Conservation (phyloP, 2,888 invertebrate species). For the Carcina quercana region DNA sequence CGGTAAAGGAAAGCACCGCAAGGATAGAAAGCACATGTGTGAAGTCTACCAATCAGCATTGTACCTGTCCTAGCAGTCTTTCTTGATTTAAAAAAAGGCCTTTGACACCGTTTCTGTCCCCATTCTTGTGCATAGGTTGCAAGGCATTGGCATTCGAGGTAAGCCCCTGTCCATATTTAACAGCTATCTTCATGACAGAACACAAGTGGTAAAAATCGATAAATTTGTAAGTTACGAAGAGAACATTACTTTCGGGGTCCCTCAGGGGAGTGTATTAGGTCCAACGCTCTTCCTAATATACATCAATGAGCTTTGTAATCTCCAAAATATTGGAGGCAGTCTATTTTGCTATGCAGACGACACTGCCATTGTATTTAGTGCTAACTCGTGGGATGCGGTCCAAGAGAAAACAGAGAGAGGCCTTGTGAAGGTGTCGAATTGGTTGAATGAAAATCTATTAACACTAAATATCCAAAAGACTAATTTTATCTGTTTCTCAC, state of each 20-base stretch:
- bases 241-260: background rate
- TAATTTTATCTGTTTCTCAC: constrained; percentile 1
- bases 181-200: background rate
- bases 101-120: too few species aligned
- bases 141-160: constrained; percentile 1
- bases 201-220: background rate
- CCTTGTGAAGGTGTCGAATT: constrained; percentile 1
- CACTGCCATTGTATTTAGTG: constrained; percentile 9
- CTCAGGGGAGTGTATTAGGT: background rate
- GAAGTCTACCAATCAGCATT: too few species aligned
- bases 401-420: constrained; percentile 5
- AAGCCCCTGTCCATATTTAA: background rate
- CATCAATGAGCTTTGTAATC: constrained; percentile 5
- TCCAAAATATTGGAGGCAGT: constrained; percentile 3
- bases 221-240: background rate
- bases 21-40: too few species aligned
- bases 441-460: constrained; percentile 10
- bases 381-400: constrained; percentile 5
- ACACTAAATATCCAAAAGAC: constrained; percentile 13
- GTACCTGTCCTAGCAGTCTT: too few species aligned
- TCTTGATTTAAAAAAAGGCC: too few species aligned
- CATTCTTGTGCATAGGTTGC: constrained; percentile 1
- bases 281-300: constrained; percentile 12
- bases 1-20: too few species aligned
- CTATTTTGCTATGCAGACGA: constrained; percentile 14